Conservation (phyloP, 2,113 vertebrate species). For the Ascaphus truei region DNA sequence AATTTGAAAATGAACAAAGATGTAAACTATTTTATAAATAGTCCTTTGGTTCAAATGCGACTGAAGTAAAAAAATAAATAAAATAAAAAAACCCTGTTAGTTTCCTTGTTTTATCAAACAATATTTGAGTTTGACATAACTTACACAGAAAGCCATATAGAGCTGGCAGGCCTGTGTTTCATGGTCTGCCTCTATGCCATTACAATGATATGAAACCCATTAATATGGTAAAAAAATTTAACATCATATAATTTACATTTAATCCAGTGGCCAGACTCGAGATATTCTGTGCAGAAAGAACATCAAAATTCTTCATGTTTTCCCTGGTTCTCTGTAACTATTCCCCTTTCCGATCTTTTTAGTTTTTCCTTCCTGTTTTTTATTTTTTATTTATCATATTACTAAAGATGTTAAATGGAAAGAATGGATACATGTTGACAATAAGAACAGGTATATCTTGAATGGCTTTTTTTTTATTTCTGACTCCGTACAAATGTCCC, state of each 20-base stretch:
- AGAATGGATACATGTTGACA: no score
- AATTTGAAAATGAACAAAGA: constrained; percentile 71
- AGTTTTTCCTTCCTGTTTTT: no score
- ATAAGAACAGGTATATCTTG: no score
- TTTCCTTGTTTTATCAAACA: constrained; percentile 53
- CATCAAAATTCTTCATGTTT: no score
- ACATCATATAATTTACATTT: not conserved
- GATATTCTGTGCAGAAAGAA: not conserved
- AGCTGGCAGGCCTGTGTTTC: constrained; percentile 36
- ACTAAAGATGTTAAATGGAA: no score
- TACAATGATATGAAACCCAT: not conserved
- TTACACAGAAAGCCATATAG: constrained; percentile 46
- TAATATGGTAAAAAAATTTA: not conserved
- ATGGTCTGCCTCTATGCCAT: not conserved
- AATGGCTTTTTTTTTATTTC: no score
- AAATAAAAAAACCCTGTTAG: constrained; percentile 30
- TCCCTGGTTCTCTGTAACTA: no score
- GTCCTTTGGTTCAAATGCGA: constrained; percentile 52
- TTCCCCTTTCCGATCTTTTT: no score
- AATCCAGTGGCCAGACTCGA: not conserved
- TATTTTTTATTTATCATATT: no score
- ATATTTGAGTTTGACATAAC: constrained; percentile 41
- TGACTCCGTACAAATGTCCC: no score
- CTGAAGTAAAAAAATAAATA: constrained; percentile 29
- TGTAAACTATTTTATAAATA: constrained; percentile 73